Conservation (phyloP, 2,888 invertebrate species). For the Hyles lineata region DNA sequence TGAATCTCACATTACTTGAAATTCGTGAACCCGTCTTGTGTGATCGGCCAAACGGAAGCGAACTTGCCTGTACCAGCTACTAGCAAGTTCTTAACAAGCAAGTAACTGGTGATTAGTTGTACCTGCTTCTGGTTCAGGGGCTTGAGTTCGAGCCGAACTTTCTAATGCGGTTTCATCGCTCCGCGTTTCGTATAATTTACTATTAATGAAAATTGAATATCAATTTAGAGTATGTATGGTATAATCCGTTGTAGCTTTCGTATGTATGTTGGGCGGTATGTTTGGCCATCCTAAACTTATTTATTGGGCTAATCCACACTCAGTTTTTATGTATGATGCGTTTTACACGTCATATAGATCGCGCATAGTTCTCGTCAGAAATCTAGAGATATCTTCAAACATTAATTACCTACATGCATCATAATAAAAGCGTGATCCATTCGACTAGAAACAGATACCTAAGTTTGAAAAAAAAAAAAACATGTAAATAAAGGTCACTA, state of each 20-base stretch:
- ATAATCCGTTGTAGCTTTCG: neutral
- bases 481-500: too few species aligned
- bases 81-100: constrained; percentile 13
- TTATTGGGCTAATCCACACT: too few species aligned
- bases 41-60: constrained; percentile 9
- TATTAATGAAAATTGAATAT: constrained; percentile 21
- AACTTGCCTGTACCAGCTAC: neutral
- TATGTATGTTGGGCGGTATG: neutral
- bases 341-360: too few species aligned
- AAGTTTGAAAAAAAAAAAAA: too few species aligned
- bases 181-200: constrained; percentile 5
- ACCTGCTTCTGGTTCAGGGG: neutral
- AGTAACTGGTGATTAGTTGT: constrained; percentile 21
- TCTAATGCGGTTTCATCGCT: constrained; percentile 4
- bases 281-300: neutral
- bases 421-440: too few species aligned
- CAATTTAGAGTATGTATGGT: neutral
- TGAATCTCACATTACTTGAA: neutral
- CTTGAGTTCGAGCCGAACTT: constrained; percentile 3
- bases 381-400: too few species aligned
- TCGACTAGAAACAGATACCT: too few species aligned
- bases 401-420: too few species aligned
- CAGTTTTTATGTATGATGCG: too few species aligned
- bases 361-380: too few species aligned
- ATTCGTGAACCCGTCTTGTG: constrained; percentile 2